Evolutionary conservation across 2,888 invertebrate species (phyloP), one percentile per base, ranked within the genome.

Genomic region (Trachelus iudaicus): DNA sequence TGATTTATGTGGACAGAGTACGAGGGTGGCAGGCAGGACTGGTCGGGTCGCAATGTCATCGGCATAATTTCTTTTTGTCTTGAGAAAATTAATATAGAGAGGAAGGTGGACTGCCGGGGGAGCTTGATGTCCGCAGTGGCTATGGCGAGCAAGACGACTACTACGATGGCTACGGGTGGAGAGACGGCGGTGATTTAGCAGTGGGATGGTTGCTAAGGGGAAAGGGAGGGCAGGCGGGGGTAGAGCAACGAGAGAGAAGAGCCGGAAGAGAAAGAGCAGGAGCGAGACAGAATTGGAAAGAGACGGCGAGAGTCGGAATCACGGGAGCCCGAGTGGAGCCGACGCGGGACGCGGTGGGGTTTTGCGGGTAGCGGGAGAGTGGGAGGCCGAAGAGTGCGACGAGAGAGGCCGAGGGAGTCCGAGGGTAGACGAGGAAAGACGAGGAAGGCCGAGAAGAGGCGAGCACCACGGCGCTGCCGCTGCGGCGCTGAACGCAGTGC

Each of bases 401-500:
- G 71, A 31, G 71, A 33, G 71, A 34, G 69, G 30, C 56, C 77
- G 75, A 76, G 71, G 76, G 13, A 34, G 34, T 34, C 76, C 79
- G 79, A 75, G 71, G 9, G 33, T n/a, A 71, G 3, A n/a, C 88
- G 87, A 87, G 83, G 83, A 82, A 79, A 79, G 80, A 83, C 87
- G 87, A 86, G 75, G 83, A 81, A 80, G 82, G 81, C 83, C 84
- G 85, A 85, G 79, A 82, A 83, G 86, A 83, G 84, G 73, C 76
- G 75, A 73, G 68, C 79, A 73, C 75, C 75, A 79, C 79, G 77
- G 77, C 77, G 68, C 73, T 76, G 79, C 80, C 84, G 88, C 86
- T 84, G 87, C 86, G 87, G 87, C 85, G 87, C 86, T 89, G 89
- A 87, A 85, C 85, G 86, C 88, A 87, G 87, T 88, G 85, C 88